These are phyloP conservation scores for Rotaria sp. DNA, from an alignment of 2,888 invertebrate species.

Conservation along the genomic window DNA sequence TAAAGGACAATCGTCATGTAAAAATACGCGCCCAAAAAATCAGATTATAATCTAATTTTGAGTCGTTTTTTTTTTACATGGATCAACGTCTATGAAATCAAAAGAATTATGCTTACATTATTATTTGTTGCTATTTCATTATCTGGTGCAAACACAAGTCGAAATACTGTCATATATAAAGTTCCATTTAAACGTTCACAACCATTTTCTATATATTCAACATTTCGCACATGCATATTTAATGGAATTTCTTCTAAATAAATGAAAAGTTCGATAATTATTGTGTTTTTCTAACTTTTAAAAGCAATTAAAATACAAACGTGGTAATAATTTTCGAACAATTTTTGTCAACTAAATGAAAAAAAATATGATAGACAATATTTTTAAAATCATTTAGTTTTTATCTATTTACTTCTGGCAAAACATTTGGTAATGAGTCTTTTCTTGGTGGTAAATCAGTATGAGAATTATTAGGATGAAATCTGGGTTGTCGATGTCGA, in stretches of 20 bases:
- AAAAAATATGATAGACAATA: not conserved
- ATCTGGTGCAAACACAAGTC: not conserved
- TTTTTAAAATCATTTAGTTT: not conserved
- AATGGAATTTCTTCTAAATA: not conserved
- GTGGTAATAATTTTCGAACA: constrained; percentile 16
- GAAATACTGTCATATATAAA: not conserved
- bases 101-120: too few relatives aligned
- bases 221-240: not conserved
- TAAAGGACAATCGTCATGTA: too few relatives aligned
- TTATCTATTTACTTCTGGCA: not conserved
- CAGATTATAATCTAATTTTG: too few relatives aligned
- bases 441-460: not conserved
- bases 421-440: not conserved
- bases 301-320: not conserved
- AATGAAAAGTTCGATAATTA: not conserved
- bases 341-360: not conserved
- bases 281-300: not conserved
- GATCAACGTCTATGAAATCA: too few relatives aligned
- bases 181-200: not conserved
- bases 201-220: not conserved
- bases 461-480: not conserved
- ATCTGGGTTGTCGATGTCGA: not conserved
- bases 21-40: too few relatives aligned
- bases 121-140: not conserved
- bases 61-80: too few relatives aligned